Evolutionary conservation across 2,797 vertebrate species (phyloP).

Genomic region (Spea hammondii): DNA sequence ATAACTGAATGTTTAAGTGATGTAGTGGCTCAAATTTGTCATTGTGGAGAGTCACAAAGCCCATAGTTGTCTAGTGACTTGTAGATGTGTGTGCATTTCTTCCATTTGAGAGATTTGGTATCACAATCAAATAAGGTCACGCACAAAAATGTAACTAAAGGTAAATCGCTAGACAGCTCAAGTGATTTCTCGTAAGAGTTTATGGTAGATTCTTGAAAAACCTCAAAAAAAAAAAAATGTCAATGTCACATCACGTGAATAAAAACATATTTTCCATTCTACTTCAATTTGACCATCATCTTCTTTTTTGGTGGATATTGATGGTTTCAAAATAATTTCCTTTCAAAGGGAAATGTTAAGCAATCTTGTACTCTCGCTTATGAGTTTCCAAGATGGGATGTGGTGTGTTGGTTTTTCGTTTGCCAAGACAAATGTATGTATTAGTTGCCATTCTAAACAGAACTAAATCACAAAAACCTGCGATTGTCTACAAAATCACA

Average conservation of each 20-base stretch:
- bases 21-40: background rate
- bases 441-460: no score
- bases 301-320: no score
- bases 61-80: background rate
- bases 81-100: background rate
- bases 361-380: no score
- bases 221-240: background rate
- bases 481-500: no score
- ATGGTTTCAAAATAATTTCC: no score
- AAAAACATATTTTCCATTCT: background rate
- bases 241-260: background rate
- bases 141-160: background rate
- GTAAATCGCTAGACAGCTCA: background rate
- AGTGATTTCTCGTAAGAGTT: conserved; percentile 1
- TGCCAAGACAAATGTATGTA: no score
- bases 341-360: no score
- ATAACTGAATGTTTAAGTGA: background rate
- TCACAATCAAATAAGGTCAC: background rate
- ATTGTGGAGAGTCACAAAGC: background rate
- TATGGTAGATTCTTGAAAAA: background rate
- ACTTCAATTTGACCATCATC: background rate
- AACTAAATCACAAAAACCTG: no score
- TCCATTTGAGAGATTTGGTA: background rate
- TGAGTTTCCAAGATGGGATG: no score
- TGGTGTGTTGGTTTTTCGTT: no score